These are phyloP conservation scores for Eubucco bourcierii DNA, from an alignment of 2,113 vertebrate genomes.

Conservation along the genomic window DNA sequence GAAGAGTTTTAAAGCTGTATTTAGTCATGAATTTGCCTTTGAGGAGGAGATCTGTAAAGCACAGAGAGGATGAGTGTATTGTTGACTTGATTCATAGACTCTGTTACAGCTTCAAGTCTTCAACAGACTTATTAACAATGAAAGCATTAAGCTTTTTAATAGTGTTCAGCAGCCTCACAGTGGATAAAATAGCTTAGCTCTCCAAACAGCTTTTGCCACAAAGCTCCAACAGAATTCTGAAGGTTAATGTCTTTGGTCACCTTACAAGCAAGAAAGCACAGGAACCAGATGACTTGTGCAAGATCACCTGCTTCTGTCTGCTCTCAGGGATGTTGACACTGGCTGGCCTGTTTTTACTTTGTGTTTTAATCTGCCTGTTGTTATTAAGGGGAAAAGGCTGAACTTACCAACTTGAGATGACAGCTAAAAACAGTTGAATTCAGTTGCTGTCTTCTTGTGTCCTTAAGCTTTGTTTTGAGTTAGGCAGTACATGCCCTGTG, in stretches of 20 bases:
- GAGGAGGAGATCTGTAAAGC: slow-evolving; percentile 14
- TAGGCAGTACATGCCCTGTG: not conserved
- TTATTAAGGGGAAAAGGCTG: not conserved
- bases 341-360: not conserved
- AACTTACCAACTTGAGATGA: not conserved
- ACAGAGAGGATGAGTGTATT: not conserved
- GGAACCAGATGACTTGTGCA: not conserved
- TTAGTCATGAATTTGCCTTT: slow-evolving; percentile 55
- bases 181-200: not conserved
- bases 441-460: not conserved
- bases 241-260: not conserved
- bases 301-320: not conserved
- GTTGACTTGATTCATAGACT: slow-evolving; percentile 4
- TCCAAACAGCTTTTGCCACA: not conserved
- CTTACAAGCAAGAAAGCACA: not conserved
- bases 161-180: not conserved
- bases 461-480: not conserved
- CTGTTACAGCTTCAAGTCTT: slow-evolving; percentile 38
- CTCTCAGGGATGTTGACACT: not conserved
- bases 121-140: slow-evolving; percentile 48
- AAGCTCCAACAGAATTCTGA: not conserved
- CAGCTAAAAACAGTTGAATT: not conserved
- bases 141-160: slow-evolving; percentile 32
- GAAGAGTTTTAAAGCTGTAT: slow-evolving; percentile 35
- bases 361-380: not conserved